Conservation (phyloP, 2,888 invertebrate genomes). For the Epistrophe grossulariae region DNA sequence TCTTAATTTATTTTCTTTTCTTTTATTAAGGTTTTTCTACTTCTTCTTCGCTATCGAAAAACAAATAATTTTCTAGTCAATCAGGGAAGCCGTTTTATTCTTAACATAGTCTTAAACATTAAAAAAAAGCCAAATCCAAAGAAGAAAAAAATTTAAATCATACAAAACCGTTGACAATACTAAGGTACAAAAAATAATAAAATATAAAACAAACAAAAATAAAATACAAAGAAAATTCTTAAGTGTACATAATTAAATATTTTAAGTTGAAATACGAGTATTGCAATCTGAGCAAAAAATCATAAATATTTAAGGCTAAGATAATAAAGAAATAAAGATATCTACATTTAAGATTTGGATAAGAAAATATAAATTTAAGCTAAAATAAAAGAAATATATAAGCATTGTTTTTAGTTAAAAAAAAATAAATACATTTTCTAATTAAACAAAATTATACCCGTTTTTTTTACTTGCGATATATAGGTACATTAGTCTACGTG, state of each 20-base stretch:
- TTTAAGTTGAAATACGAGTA: constrained; percentile 3
- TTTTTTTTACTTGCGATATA: neutral
- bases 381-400: constrained; percentile 38
- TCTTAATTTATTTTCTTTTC: constrained; percentile 25
- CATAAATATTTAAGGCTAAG: constrained; percentile 48
- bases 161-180: constrained; percentile 66
- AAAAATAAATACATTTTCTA: constrained; percentile 65
- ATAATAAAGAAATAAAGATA: constrained; percentile 22
- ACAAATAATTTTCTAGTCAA: constrained; percentile 56
- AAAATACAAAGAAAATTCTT: constrained; percentile 10
- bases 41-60: constrained; percentile 34
- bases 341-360: constrained; percentile 28
- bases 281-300: constrained; percentile 50
- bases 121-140: constrained; percentile 38
- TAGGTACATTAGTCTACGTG: too few relatives aligned
- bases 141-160: constrained; percentile 12
- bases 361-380: constrained; percentile 37
- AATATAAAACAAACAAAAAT: constrained; percentile 31
- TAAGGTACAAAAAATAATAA: constrained; percentile 65
- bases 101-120: neutral
- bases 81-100: constrained; percentile 68
- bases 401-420: constrained; percentile 58
- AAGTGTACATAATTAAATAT: constrained; percentile 50
- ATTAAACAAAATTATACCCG: constrained; percentile 19
- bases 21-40: constrained; percentile 23